These are phyloP conservation scores for Corythoichthys intestinalis DNA, from an alignment of 2,113 vertebrate species.

Conservation along the genomic window DNA sequence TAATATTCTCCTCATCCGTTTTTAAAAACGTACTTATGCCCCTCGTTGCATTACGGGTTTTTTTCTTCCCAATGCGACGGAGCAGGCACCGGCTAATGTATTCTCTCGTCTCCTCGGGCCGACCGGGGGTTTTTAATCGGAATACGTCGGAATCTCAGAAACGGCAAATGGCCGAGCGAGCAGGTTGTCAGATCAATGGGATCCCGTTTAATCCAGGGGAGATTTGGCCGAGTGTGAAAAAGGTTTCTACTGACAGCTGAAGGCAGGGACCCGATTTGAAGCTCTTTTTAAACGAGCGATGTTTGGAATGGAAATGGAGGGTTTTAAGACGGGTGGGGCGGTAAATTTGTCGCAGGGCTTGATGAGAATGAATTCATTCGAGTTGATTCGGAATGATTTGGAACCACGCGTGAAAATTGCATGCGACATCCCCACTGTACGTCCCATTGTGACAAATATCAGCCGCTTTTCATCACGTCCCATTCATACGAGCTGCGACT, in stretches of 20 bases:
- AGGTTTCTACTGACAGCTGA: constrained; percentile 23
- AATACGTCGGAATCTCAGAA: constrained; percentile 50
- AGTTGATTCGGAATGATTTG: constrained; percentile 40
- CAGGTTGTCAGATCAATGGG: constrained; percentile 49
- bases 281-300: constrained; percentile 36
- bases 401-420: constrained; percentile 30
- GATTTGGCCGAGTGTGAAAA: constrained; percentile 14
- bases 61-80: constrained; percentile 22
- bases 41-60: constrained; percentile 5
- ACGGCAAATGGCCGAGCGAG: constrained; percentile 38
- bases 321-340: constrained; percentile 22
- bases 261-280: constrained; percentile 27
- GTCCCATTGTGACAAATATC: constrained; percentile 46
- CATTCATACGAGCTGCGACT: constrained; percentile 32
- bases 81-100: constrained; percentile 30
- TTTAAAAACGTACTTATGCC: constrained; percentile 21
- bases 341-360: constrained; percentile 37
- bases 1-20: constrained; percentile 35
- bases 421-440: constrained; percentile 28
- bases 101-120: constrained; percentile 17
- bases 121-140: constrained; percentile 40
- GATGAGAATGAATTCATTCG: constrained; percentile 41
- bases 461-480: constrained; percentile 38
- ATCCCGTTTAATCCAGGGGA: constrained; percentile 28
- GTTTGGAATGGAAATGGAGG: constrained; percentile 22